These are phyloP conservation scores for Lasioglossum albipes DNA, from an alignment of 1,140 invertebrate genomes.

Conservation along the genomic window DNA sequence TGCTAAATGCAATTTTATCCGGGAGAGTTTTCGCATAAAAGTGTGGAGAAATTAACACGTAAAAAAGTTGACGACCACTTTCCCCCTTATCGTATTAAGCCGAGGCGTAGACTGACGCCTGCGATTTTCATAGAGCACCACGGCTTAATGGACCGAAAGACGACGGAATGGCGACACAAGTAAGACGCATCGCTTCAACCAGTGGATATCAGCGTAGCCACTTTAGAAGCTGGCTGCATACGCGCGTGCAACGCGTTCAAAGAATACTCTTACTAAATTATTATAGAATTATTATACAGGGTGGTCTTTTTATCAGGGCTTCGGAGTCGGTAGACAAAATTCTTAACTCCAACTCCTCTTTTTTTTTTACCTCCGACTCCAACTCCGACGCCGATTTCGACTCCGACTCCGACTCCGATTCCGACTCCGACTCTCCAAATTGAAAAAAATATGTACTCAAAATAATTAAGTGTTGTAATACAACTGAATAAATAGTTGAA, in stretches of 20 bases:
- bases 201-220: not conserved
- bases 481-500: too few relatives aligned
- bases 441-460: too few relatives aligned
- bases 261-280: not conserved
- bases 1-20: too few relatives aligned
- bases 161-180: constrained; percentile 38
- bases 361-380: too few relatives aligned
- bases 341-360: too few relatives aligned
- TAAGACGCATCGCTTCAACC: constrained; percentile 36
- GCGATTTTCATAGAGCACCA: constrained; percentile 36
- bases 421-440: too few relatives aligned
- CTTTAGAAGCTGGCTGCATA: constrained; percentile 15
- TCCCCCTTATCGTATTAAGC: constrained; percentile 26
- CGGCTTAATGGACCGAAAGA: constrained; percentile 48
- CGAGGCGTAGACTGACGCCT: not conserved
- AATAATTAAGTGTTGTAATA: too few relatives aligned
- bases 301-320: too few relatives aligned
- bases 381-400: too few relatives aligned
- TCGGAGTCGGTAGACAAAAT: too few relatives aligned
- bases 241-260: not conserved
- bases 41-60: not conserved
- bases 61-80: not conserved
- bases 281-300: too few relatives aligned
- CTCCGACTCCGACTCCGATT: too few relatives aligned
- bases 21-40: not conserved